phyloP scores from a whole-genome alignment of 2,797 vertebrate species.

The Malurus splendens region DNA sequence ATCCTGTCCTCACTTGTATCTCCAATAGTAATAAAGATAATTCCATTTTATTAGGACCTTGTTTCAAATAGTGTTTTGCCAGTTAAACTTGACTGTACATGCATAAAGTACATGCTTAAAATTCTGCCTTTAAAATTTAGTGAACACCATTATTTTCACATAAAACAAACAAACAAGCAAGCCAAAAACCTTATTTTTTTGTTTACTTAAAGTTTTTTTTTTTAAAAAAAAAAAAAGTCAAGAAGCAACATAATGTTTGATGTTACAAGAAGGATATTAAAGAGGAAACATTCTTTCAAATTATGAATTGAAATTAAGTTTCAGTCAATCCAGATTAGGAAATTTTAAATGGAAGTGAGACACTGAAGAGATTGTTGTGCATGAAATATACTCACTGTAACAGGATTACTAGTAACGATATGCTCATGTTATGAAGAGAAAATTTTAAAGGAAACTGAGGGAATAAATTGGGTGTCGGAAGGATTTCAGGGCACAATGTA shows the following conservation, averaged over 20 bases:
- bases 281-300: neutral
- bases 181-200: rapidly evolving
- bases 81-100: neutral
- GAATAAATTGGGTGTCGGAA: neutral
- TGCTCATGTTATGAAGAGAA: neutral
- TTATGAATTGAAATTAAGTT: neutral
- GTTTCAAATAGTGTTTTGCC: neutral
- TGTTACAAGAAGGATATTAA: neutral
- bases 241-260: neutral
- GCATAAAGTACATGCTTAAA: neutral
- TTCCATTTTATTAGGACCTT: neutral
- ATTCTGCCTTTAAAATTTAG: neutral
- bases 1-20: neutral
- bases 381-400: neutral
- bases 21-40: neutral
- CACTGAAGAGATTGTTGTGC: neutral
- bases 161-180: neutral
- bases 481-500: neutral
- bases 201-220: neutral
- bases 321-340: neutral
- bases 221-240: neutral
- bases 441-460: neutral
- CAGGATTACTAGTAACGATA: neutral
- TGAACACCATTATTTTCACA: neutral
- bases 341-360: neutral